Percentiles rank a stretch among this genome's conserved stretches.
These are phyloP conservation scores for Drosophila kurseongensis DNA, from an alignment of 1,140 invertebrate genomes.

Conservation along the genomic window DNA sequence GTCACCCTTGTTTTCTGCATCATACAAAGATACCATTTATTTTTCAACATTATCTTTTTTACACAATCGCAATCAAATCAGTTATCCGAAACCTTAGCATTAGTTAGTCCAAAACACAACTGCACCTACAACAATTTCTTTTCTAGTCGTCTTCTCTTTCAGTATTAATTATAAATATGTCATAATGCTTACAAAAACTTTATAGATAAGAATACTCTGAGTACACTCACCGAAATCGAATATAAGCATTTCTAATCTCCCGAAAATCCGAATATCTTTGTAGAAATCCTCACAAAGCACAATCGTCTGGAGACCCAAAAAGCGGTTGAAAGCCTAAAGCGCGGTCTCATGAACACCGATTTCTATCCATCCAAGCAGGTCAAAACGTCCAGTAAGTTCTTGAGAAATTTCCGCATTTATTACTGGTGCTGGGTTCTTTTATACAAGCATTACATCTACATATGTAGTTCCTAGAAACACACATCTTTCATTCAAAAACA, in stretches of 20 bases:
- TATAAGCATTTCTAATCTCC: slow-evolving; percentile 28
- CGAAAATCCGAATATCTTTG: slow-evolving; percentile 48
- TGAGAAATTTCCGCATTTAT: slow-evolving; percentile 17
- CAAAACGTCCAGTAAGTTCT: slow-evolving; percentile 64
- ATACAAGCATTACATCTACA: slow-evolving; percentile 10
- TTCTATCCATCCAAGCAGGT: slow-evolving; percentile 57
- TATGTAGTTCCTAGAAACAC: slow-evolving; percentile 37
- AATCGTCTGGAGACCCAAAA: slow-evolving; percentile 40
- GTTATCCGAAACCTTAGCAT: slow-evolving; percentile 11
- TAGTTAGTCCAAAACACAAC: slow-evolving; percentile 36
- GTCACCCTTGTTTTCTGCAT: too few species aligned
- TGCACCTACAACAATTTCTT: slow-evolving; percentile 5
- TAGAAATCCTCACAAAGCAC: slow-evolving; percentile 52
- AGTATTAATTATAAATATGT: slow-evolving; percentile 63
- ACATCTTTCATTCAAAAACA: slow-evolving; percentile 13
- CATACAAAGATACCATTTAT: too few species aligned
- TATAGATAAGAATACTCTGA: slow-evolving; percentile 14
- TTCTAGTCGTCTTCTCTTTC: slow-evolving; percentile 77
- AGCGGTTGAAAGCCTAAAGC: slow-evolving; percentile 61
- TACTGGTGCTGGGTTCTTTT: slow-evolving; percentile 42
- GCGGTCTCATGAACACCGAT: slow-evolving; percentile 47
- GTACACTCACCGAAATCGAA: slow-evolving; percentile 14
- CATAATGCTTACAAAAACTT: slow-evolving; percentile 20
- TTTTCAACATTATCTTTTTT: not conserved
- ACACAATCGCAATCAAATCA: not conserved